Evolutionary conservation across 2,888 invertebrate genomes (phyloP).

Genomic region (Euplexia lucipara): DNA sequence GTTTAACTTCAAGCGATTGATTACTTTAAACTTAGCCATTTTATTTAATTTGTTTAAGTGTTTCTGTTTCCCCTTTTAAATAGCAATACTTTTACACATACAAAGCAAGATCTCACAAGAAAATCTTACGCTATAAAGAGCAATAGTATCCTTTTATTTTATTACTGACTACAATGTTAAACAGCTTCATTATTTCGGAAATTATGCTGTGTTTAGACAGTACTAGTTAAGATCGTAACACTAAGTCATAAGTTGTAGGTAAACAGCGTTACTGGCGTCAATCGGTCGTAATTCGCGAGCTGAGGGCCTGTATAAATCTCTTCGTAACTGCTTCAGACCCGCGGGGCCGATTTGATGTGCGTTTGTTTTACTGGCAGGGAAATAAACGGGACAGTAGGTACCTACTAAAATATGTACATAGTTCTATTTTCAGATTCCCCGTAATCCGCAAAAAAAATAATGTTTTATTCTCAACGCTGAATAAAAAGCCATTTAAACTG

Average conservation of each 20-base stretch:
- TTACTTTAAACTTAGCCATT: slow-evolving; percentile 27
- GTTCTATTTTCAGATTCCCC: neutral
- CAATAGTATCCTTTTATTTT: slow-evolving; percentile 7
- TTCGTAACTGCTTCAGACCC: slow-evolving; percentile 60
- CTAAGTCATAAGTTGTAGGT: slow-evolving; percentile 39
- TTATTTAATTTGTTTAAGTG: neutral
- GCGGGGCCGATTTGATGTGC: slow-evolving; percentile 54
- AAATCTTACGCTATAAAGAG: neutral
- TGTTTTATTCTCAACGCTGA: neutral
- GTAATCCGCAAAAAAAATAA: neutral
- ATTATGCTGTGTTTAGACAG: slow-evolving; percentile 31
- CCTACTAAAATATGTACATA: neutral
- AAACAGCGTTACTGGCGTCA: slow-evolving; percentile 63
- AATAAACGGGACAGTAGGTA: slow-evolving; percentile 31
- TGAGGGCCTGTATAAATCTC: slow-evolving; percentile 71
- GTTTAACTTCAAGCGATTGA: slow-evolving; percentile 45
- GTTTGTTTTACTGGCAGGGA: slow-evolving; percentile 47
- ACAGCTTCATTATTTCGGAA: slow-evolving; percentile 39
- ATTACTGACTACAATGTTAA: slow-evolving; percentile 35
- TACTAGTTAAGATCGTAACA: slow-evolving; percentile 33
- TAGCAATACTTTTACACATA: no score
- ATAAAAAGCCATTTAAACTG: neutral
- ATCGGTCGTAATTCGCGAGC: slow-evolving; percentile 61
- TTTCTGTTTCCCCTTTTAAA: neutral
- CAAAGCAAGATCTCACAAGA: no score